These are phyloP conservation scores for Palythoa grandiflora DNA, from an alignment of 92 coral and sea anemone species.

Conservation along the genomic window DNA sequence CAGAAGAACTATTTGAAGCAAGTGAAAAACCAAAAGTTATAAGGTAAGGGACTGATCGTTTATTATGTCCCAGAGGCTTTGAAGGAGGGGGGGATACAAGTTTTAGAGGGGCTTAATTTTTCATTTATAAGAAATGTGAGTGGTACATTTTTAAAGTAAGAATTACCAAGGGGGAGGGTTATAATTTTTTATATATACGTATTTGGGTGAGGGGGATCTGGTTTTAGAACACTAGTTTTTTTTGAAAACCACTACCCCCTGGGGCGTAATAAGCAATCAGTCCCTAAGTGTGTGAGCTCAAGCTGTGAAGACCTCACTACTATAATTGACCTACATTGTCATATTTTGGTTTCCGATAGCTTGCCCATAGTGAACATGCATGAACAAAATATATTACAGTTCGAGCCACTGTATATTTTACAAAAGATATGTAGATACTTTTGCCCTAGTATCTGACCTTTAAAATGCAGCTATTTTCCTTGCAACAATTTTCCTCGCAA, in stretches of 20 bases:
- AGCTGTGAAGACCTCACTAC: not conserved
- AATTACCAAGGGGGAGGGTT: not conserved
- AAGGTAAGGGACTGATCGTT: not conserved
- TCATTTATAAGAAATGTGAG: not conserved
- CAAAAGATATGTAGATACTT: too few species aligned
- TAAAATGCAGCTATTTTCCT: too few species aligned
- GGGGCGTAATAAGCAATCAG: too few species aligned
- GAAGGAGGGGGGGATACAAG: not conserved
- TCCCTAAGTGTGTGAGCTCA: too few species aligned
- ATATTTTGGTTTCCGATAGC: not conserved
- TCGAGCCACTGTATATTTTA: not conserved
- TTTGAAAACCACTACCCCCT: too few species aligned
- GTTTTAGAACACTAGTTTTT: too few species aligned
- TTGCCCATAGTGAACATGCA: not conserved
- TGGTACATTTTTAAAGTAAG: not conserved
- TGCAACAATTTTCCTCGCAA: too few species aligned
- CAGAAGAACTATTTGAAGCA: constrained; percentile 19
- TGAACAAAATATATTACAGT: not conserved
- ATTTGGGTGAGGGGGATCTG: not conserved
- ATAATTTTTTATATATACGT: too few species aligned
- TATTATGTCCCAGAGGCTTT: not conserved
- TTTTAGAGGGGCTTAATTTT: too few species aligned
- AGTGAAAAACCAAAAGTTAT: constrained; percentile 25
- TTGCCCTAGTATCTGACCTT: too few species aligned
- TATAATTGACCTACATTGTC: constrained; percentile 4